phyloP scores from a whole-genome alignment of 2,888 invertebrate species.

The Scaptomyza reducta region DNA sequence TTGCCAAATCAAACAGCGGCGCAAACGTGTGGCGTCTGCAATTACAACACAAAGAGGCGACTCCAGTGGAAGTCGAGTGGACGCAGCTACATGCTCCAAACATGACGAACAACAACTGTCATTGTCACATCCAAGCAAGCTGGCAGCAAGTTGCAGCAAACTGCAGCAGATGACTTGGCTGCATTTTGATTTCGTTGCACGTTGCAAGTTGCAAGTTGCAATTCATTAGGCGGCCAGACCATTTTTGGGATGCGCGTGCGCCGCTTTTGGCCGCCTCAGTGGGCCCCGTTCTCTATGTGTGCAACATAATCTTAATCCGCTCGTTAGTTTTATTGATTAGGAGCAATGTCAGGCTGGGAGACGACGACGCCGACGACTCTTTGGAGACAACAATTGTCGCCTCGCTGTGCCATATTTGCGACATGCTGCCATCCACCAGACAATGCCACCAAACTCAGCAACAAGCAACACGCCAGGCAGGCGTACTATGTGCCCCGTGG shows the following conservation, averaged over 20 bases:
- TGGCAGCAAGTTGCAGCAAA: conserved; percentile 11
- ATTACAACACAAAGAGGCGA: conserved; percentile 72
- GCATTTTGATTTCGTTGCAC: conserved; percentile 62
- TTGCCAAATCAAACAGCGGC: conserved; percentile 79
- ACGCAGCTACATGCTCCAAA: conserved; percentile 66
- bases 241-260: conserved; percentile 80
- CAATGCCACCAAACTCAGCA: conserved; percentile 34
- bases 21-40: conserved; percentile 79
- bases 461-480: conserved; percentile 8
- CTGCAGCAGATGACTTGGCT: conserved; percentile 34
- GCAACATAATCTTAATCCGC: conserved; percentile 79
- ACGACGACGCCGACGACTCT: conserved; percentile 58
- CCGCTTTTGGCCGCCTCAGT: conserved; percentile 68
- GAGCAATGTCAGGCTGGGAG: conserved; percentile 58
- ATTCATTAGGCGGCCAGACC: conserved; percentile 75
- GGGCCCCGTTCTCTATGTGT: conserved; percentile 46
- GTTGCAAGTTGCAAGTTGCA: conserved; percentile 56
- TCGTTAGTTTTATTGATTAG: conserved; percentile 80
- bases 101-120: conserved; percentile 82
- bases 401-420: conserved; percentile 80
- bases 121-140: conserved; percentile 76
- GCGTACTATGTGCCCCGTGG: conserved; percentile 50
- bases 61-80: conserved; percentile 25
- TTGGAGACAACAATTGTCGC: conserved; percentile 82
- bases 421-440: conserved; percentile 41